Base-by-base conservation (phyloP, 2,113 vertebrate species). In the Calyptomena viridis region DNA sequence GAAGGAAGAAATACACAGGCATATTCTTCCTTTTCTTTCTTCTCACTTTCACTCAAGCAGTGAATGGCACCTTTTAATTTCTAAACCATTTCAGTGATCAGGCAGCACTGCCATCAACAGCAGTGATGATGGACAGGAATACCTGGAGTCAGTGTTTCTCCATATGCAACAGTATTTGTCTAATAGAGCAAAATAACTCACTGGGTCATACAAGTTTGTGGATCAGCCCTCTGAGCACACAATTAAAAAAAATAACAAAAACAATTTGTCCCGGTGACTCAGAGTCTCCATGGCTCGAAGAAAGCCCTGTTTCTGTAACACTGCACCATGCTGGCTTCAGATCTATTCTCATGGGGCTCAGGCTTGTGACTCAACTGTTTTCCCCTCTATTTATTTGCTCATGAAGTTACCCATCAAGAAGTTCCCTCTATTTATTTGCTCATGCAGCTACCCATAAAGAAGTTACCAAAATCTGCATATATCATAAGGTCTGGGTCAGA, bases 241-340 rank as follows among this genome's bases (percentile, higher is more conserved):
- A 76, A 81, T 68, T 52, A 6, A 62, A 89, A 78, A 75, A 81
- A 91, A 83, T 46, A 76, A 77, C 8, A 53, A 90, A 94, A 94
- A 94, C 94, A 96, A 90, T 84, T 92, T 93, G 92, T 93, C 49
- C 91, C 50, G 72, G 94, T 96, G 95, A 96, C 90, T 95, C 94
- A 95, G 94, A 94, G 46, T 89, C 91, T 93, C 93, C 95, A 89
- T 1, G 0, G 49, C 69, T 68, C 10, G 42, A 91, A 93, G 81
- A 72, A 81, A 96, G 84, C 69, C 21, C 69, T 93, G 87, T 87
- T 94, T 77, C 91, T 89, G 59, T 50, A 90, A 63, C 73, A 39
- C 88, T 73, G 64, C 86, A 77, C 93, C 63, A 9, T 52, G 56
- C 71, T 90, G 89, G 44, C 92, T 84, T 90, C 95, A 82, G 11